Evolutionary conservation across 1,140 invertebrate species (phyloP), one percentile per base, ranked within the genome.

Genomic region (Nylanderia fulva): DNA sequence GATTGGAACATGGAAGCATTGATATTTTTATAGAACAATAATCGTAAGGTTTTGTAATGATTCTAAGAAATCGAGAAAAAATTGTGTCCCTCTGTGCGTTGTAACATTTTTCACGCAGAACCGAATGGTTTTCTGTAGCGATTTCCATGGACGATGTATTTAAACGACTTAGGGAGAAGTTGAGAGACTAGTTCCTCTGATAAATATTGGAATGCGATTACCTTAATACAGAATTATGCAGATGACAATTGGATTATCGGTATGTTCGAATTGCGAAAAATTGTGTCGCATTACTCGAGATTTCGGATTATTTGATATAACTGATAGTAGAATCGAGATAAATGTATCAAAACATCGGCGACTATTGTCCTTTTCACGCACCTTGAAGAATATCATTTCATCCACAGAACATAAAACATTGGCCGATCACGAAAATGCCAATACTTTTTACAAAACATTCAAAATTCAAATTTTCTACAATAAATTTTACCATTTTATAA

Each of bases 11-110:
- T 15, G 56, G 33, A 42, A 82, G 39, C 66, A 82, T 13, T 42
- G 77, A 82, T 82, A 82, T 82, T 82, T 82, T 82, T 82, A 82
- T 82, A 82, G 66, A 82, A 48, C 77, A 82, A 82, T 82, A 82
- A 71, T 45, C 36, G 18, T 45, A 71, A 71, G 66, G 58, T 69
- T 80, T 45, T 54, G 24, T 45, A 71, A n/a, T 42, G 66, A 71
- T 69, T 80, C 24, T 71, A 69, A 58, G 54, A 42, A 71, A 82
- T 82, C 42, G 45, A 71, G 24, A 56, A 33, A 56, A 80, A 29
- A n/a, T 24, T 56, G 64, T 56, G 64, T 56, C 36, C 58, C 36
- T 56, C 15, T 39, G 66, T 24, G 18, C 77, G n/a, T n/a, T 80
- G 52, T 79, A 79, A 82, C 21, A 27, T n/a, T 42, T 71, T 56